Base-by-base conservation (phyloP, 2,888 invertebrate species). In the Frankliniella fusca region DNA sequence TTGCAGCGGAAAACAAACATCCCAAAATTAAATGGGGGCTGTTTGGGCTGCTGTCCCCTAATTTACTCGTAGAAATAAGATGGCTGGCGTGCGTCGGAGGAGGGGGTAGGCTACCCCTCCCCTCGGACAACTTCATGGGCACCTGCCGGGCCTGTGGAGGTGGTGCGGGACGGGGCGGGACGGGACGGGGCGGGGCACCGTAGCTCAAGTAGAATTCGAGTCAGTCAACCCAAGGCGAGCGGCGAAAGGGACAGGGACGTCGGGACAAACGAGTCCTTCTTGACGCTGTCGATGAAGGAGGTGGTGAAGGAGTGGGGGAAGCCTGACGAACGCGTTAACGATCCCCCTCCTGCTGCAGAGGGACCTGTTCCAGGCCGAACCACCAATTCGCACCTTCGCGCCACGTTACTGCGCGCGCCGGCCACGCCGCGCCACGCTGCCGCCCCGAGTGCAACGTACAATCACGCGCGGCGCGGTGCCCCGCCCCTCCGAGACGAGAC, bases 341-440 rank as follows among this genome's bases (percentile, higher is more conserved):
- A 11, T 11, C 23, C 61, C 11, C 15, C n/a, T n/a, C n/a, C n/a
- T n/a, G 38, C 38, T 5, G 38, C 38, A 61, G n/a, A n/a, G n/a
- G n/a, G 61, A n/a, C 61, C 15, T 18, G 61, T 61, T 61, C 61
- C 18, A 61, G 38, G 38, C 61, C 70, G 23, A 23, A 70, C 70
- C 70, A 11, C 23, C 70, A 70, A 70, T 70, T 70, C 70, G 70
- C 70, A 70, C 70, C 70, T 70, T 70, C 70, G 70, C 70, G 70
- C 70, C 70, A 23, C 70, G 70, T 70, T 70, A 70, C 38, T 38
- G 38, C 38, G 38, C 38, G 38, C 38, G 20, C 20, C 65, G 8
- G n/a, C 65, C 65, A n/a, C 18, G 11, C 70, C 70, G 27, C 23
- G 11, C 65, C 9, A n/a, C n/a, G 23, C n/a, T n/a, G n/a, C n/a